Percentiles rank a stretch among this genome's conserved stretches.
phyloP scores from a whole-genome alignment of 2,797 vertebrate genomes.

The Carcharodon carcharias region DNA sequence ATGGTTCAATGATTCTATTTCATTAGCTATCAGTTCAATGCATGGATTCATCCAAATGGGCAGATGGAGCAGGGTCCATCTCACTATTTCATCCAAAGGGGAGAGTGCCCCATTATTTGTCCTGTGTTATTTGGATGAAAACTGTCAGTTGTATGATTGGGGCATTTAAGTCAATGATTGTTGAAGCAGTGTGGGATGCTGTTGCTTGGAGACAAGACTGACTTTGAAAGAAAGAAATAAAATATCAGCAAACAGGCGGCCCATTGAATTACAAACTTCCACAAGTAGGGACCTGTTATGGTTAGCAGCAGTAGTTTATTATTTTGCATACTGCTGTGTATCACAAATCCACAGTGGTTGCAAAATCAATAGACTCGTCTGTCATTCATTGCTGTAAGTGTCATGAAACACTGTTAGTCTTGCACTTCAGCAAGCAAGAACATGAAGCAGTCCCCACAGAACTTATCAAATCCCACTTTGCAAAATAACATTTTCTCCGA shows the following conservation, averaged over 20 bases:
- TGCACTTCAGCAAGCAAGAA: background rate
- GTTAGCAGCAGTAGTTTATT: background rate
- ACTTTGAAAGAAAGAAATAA: background rate
- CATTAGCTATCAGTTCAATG: background rate
- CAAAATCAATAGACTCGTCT: conserved; percentile 26
- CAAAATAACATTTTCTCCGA: background rate
- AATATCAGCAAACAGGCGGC: background rate
- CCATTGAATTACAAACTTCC: background rate
- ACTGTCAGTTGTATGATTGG: background rate
- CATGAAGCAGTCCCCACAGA: conserved; percentile 18
- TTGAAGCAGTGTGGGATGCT: background rate
- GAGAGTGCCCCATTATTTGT: background rate
- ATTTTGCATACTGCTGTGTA: background rate
- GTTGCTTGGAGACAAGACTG: background rate
- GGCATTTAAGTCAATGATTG: background rate
- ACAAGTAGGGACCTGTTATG: background rate
- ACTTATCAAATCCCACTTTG: background rate
- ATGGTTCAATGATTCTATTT: background rate
- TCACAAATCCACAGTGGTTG: background rate
- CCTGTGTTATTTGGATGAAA: background rate
- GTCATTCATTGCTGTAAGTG: background rate
- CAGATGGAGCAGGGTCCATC: background rate
- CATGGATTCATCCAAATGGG: background rate
- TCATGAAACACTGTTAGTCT: background rate
- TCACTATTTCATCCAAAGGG: background rate